A percentile compares a stretch with the other conserved stretches of the same genome.
Evolutionary conservation across 2,888 invertebrate species (phyloP).

Genomic region (Neuroscelio doddi): DNA sequence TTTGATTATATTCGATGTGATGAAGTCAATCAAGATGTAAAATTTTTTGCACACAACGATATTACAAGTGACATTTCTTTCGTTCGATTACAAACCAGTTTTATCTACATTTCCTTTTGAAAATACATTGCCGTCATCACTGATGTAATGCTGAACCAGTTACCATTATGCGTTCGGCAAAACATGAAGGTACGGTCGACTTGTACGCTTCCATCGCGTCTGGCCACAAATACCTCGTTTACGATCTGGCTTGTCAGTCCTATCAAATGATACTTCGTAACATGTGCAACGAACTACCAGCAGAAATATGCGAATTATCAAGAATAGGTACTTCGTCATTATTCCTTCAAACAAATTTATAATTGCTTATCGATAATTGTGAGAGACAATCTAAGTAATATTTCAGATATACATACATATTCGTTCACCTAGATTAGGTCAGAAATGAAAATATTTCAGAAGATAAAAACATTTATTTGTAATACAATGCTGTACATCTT

Average conservation of each 20-base stretch:
- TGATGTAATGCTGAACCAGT: conserved; percentile 34
- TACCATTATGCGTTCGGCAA: conserved; percentile 18
- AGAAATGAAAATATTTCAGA: too few species aligned
- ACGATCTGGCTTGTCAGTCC: conserved; percentile 16
- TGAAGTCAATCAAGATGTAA: conserved; percentile 14
- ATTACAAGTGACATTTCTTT: conserved; percentile 15
- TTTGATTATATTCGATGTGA: background rate
- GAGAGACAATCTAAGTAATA: too few species aligned
- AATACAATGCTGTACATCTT: too few species aligned
- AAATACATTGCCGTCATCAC: conserved; percentile 21
- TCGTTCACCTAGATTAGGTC: too few species aligned
- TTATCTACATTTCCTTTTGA: conserved; percentile 17
- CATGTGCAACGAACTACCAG: conserved; percentile 11
- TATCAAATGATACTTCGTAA: conserved; percentile 14
- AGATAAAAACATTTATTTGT: too few species aligned
- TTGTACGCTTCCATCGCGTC: conserved; percentile 1
- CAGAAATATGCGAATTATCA: conserved; percentile 1
- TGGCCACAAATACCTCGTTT: conserved; percentile 14
- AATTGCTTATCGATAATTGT: too few species aligned
- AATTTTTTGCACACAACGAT: conserved; percentile 1
- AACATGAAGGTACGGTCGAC: conserved; percentile 12
- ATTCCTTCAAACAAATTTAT: background rate
- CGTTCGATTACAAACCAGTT: conserved; percentile 19
- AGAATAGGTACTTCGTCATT: conserved; percentile 3
- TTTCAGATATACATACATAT: too few species aligned